Evolutionary conservation across 1,140 invertebrate species (phyloP), one percentile per base, ranked within the genome.

Genomic region (Oreohelix idahoensis): DNA sequence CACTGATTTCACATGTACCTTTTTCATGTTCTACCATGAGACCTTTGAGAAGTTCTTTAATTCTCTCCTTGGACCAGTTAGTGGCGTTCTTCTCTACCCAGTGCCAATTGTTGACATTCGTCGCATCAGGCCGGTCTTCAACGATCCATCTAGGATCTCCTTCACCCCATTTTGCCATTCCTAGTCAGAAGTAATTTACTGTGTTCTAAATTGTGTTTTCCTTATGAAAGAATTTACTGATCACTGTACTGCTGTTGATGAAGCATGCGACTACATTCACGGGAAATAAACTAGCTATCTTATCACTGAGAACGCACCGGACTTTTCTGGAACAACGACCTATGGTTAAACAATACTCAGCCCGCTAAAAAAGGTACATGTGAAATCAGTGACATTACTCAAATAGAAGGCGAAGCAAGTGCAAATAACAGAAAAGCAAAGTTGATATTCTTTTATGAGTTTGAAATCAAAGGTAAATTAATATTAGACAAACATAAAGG

Each of bases 51-150:
- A 99, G 92, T 86, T 97, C 95, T 90, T 96, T 96, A 23, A 99
- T 91, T 86, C 96, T 96, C 70, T 98, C 96, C 91, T 96, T 96
- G 0, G 98, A 99, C 99, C 99, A 99, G 0, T 95, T 95, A 84
- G 96, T 96, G 0, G 98, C 99, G 95, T 99, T 99, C 93, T 99
- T 99, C 92, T 99, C 99, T 0, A 98, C 99, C 98, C 98, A 99
- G 92, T 99, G 98, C 98, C 98, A 99, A 92, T 99, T 99, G 93
- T 99, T 99, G 17, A 99, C 98, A 92, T 99, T 99, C 15, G 97
- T 99, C 5, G 97, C 98, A 94, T 99, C 99, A 1, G 98, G 98
- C 75, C 99, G 94, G 92, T 99, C 98, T 93, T 99, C 98, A 13
- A 99, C 98, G 93, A 99, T 99, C 98, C 98, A 99, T 74, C 98